Evolutionary conservation across 2,888 invertebrate genomes (phyloP), one percentile per base, ranked within the genome.

Genomic region (Rhaphigaster nebulosa): DNA sequence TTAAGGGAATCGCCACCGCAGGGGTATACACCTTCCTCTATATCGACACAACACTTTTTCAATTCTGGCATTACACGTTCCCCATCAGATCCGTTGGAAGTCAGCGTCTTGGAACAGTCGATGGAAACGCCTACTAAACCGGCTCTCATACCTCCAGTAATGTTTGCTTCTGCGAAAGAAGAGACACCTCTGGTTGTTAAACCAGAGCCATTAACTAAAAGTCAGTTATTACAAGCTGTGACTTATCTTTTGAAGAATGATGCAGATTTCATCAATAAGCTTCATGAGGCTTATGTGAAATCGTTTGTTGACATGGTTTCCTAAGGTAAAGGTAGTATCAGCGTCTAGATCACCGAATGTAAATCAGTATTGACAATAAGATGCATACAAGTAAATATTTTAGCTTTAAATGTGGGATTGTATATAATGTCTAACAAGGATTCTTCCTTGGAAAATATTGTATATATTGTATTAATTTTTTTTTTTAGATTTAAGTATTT

Each of bases 241-340:
- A 96, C 96, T 93, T 97, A 98, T 94, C 95, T 98, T 91, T 95
- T 98, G 91, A 97, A 97, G 94, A 97, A 97, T 94, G 98, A 98
- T 94, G 95, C 96, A 56, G 97, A 97, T 92, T 98, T 98, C 94
- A 96, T 98, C 60, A 96, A 96, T 93, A 98, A 97, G 94, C 95
- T 98, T 92, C 98, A 98, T 93, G 98, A 98, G 94, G 98, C 98
- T 90, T 98, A 98, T 93, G 96, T 98, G 34, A 97, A 97, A 94
- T 97, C 97, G 56, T 96, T 97, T 93, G 95, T 96, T 93, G 96
- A 97, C 92, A 94, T 95, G 92, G 94, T 95, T 26, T 94, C 94
- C 89, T 95, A 94, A 92, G 56, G 60, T 76, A 50, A 52, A 45
- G 12, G 20, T 45, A 38, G 41, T 89, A 65, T 5, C 34, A 76